Evolutionary conservation across 1,140 invertebrate genomes (phyloP), one percentile per base, ranked within the genome.

Genomic region (Homalodisca vitripennis): DNA sequence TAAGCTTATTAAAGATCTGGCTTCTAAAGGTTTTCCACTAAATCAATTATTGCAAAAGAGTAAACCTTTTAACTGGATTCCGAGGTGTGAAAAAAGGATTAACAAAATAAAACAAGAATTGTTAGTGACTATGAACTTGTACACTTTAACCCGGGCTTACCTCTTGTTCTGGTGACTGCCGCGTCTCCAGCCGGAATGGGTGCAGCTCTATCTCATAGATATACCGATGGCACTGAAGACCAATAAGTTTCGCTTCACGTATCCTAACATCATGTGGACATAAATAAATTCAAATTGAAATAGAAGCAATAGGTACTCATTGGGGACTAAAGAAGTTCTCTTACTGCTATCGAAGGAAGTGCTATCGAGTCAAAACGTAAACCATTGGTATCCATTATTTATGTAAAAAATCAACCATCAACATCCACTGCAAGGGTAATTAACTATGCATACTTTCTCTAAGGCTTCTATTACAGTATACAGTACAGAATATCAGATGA

Each of bases 361-460:
- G 6, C 17, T 10, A 10, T 41, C 34, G 6, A 41, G 34, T 41
- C 34, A 10, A 17, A 41, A 10, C 34, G 17, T 41, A 41, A 41
- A 41, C 34, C 34, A 17, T 41, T 41, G 17, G 34, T 41, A 41
- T 41, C 34, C 6, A 41, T 41, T 10, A 10, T 41, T 41, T 17
- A 41, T 41, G 6, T 17, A 41, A 41, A 41, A 3, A 51, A 51
- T 51, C 3, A 20, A 3, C 48, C 48, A 51, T 12, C 48, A 51
- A 51, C 22, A 3, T 51, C n/a, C 3, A 22, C 48, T 10, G 3
- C 48, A 22, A 51, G 6, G n/a, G 14, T 51, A 22, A 20, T 51
- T 22, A 51, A 51, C 22, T 51, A 51, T n/a, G 48, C 48, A 51
- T 22, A 51, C 48, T 51, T 51, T n/a, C 22, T 41, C 6, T 51